Conservation (phyloP, 2,113 vertebrate species). For the Cephalopholis sonnerati region DNA sequence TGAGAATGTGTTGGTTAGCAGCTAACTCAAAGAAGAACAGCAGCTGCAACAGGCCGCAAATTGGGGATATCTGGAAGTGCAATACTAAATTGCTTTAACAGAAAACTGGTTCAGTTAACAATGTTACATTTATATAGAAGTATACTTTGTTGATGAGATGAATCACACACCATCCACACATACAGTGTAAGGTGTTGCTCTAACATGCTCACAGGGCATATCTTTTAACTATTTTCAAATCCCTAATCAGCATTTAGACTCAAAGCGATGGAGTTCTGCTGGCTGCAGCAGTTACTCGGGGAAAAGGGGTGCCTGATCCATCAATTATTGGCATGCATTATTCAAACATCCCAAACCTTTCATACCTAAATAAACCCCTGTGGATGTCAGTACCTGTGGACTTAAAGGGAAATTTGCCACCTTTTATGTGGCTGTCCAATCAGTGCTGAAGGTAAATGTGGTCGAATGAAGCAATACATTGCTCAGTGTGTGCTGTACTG, state of each 20-base stretch:
- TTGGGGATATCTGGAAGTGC: no score
- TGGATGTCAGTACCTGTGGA: background rate
- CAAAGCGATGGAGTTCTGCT: background rate
- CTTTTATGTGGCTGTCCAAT: no score
- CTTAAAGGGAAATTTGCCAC: no score
- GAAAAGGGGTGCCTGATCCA: background rate
- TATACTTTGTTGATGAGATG: background rate
- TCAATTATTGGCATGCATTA: background rate
- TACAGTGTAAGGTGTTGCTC: background rate
- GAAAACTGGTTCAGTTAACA: no score
- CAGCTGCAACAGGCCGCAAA: no score
- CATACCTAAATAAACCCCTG: background rate
- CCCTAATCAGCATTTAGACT: background rate
- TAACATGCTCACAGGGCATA: background rate
- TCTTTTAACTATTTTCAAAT: background rate
- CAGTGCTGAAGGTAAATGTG: no score
- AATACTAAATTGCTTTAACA: no score
- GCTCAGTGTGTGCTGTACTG: no score
- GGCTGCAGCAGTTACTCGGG: background rate
- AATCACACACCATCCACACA: background rate
- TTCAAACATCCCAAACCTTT: constrained; percentile 15
- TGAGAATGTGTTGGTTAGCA: no score
- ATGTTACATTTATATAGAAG: background rate
- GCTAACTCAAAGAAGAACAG: no score
- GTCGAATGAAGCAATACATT: no score